A percentile compares a stretch with the other conserved stretches of the same genome.
These are phyloP conservation scores for Notamacropus eugenii DNA, from an alignment of 2,797 vertebrate genomes.

Conservation along the genomic window DNA sequence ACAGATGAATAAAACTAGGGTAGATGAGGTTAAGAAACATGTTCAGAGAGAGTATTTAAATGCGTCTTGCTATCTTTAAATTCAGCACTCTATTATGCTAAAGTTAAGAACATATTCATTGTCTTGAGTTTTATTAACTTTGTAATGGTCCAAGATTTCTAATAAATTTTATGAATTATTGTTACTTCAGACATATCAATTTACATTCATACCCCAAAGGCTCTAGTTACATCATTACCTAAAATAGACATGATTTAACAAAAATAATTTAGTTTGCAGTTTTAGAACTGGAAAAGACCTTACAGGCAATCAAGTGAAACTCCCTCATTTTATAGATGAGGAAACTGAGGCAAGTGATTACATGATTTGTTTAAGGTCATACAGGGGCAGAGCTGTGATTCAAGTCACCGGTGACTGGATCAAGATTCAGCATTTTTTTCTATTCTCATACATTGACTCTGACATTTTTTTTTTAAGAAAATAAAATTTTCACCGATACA, in stretches of 20 bases:
- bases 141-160: background rate
- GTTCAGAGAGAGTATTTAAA: background rate
- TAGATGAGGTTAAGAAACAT: background rate
- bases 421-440: background rate
- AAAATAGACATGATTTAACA: background rate
- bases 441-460: background rate
- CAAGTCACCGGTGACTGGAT: background rate
- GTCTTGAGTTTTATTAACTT: background rate
- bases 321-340: background rate
- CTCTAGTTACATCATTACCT: background rate
- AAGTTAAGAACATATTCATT: background rate
- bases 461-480: background rate
- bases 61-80: background rate
- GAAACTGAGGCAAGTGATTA: background rate
- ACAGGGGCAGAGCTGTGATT: background rate
- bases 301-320: background rate
- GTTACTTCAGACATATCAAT: background rate
- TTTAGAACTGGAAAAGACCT: background rate
- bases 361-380: background rate
- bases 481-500: background rate
- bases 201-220: background rate
- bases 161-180: background rate
- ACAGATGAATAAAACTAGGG: background rate
- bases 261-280: background rate
- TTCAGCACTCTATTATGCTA: background rate